These are phyloP conservation scores for Uloborus plumipes DNA, from an alignment of 2,888 invertebrate species.

Conservation along the genomic window DNA sequence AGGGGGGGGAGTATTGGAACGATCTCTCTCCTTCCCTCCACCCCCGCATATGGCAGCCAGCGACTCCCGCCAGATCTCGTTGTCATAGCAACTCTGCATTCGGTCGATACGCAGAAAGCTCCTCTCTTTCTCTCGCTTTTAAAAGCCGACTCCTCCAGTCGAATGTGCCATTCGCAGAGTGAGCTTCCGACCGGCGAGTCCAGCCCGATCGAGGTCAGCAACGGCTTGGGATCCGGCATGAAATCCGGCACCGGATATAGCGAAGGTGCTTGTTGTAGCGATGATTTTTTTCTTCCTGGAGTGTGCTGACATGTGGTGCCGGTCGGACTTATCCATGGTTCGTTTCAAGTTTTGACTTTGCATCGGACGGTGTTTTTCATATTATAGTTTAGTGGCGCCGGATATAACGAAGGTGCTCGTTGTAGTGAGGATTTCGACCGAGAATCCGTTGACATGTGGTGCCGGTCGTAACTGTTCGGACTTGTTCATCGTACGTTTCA, in stretches of 20 bases:
- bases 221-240: not conserved
- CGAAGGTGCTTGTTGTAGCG: not conserved
- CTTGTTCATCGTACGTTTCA: too few species aligned
- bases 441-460: too few species aligned
- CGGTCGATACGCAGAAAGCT: conserved; percentile 45
- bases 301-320: too few species aligned
- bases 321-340: too few species aligned
- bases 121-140: not conserved
- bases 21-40: not conserved
- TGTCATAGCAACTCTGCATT: conserved; percentile 28
- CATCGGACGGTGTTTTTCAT: too few species aligned
- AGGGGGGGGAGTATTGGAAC: not conserved
- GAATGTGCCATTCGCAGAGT: not conserved
- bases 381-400: too few species aligned
- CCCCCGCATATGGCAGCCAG: conserved; percentile 7
- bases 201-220: not conserved
- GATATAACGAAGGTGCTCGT: not conserved
- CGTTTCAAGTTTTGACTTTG: too few species aligned
- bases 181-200: not conserved
- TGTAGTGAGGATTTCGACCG: not conserved
- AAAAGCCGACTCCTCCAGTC: not conserved
- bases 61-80: conserved; percentile 8
- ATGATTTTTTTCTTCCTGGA: not conserved
- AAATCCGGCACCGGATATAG: too few species aligned
- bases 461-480: too few species aligned